Evolutionary conservation across 1,140 invertebrate genomes (phyloP), one percentile per base, ranked within the genome.

Genomic region (Magallana gigas): DNA sequence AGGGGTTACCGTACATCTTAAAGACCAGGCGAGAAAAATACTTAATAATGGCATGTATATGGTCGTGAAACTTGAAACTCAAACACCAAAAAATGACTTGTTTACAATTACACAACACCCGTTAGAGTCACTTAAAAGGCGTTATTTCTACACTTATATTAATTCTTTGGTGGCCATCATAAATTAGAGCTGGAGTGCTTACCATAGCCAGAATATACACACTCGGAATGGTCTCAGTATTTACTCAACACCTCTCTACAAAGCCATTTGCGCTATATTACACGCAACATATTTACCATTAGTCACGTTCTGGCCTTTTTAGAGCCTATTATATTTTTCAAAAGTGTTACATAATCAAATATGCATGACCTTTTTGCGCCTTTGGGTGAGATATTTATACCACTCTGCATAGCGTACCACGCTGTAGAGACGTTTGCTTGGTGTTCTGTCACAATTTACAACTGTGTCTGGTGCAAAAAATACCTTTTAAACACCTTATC

Each of bases 101-200:
- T 90, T 64, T 84, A 80, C 48, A 59, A 71, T 85, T 59, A 85
- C 82, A 85, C 16, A 36, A 81, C 64, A 88, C 29, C 80, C 71
- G 84, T 84, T 85, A 85, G 85, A 85, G 76, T 90, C 82, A 86
- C 84, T 90, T 85, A 84, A 86, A 76, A 89, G 85, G 83, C 82
- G 88, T 89, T 90, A 90, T 87, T 90, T 86, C 85, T 64, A 90
- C 84, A 87, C 84, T 87, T 86, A 86, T 71, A 71, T 85, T 64
- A 88, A 90, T 86, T 88, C 83, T 84, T 82, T 88, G 84, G 84
- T 87, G 76, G 84, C 83, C 58, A 64, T 85, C 57, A 83, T 87
- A 87, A 89, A 89, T 89, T 88, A 64, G 58, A 59, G 48, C 57
- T 48, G 12, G 71, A 87, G 76, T 60, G 64, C 82, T 57, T 68